Evolutionary conservation across 2,113 vertebrate species (phyloP), one percentile per base, ranked within the genome.

Genomic region (Cariama cristata): DNA sequence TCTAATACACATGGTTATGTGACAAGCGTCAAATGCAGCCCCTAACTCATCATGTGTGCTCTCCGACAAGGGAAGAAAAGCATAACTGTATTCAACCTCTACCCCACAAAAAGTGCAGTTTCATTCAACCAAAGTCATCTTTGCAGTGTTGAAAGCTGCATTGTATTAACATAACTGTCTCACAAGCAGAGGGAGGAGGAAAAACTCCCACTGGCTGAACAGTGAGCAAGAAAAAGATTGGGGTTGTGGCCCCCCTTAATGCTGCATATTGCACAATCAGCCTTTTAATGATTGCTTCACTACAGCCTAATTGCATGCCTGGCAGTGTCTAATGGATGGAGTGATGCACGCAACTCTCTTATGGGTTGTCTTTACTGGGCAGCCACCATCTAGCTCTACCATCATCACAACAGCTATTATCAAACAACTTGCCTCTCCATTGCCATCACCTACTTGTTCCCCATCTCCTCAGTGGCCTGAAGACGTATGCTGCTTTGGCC

Each of bases 111-210:
- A 86, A 84, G 30, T 9, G 11, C n/a, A 10, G 5, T 58, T 91
- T 84, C 24, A 10, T 58, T 49, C 38, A 30, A 40, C 23, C 67
- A 49, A 83, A 69, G 49, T 40, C 28, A 75, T 32, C 56, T 53
- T 35, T 1, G 1, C 6, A 5, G 66, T 7, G 0, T 3, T 82
- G 22, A 82, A 67, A n/a, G 20, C 19, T 53, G 22, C 2, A 5
- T 1, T 58, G 32, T 32, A 58, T 38, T 73, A 64, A 53, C 33
- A 2, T 16, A 52, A 73, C 11, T 73, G 49, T 40, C 27, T 84
- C 30, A 35, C 18, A 64, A 73, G 40, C 32, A 76, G 50, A 64
- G 12, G 14, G 26, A 90, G 42, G 66, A 88, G 30, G 55, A 30
- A 83, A 50, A 81, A 67, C 26, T 88, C 72, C 50, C 30, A 12